phyloP scores from a whole-genome alignment of 1,140 invertebrate species.

The Mactra quadrangularis region DNA sequence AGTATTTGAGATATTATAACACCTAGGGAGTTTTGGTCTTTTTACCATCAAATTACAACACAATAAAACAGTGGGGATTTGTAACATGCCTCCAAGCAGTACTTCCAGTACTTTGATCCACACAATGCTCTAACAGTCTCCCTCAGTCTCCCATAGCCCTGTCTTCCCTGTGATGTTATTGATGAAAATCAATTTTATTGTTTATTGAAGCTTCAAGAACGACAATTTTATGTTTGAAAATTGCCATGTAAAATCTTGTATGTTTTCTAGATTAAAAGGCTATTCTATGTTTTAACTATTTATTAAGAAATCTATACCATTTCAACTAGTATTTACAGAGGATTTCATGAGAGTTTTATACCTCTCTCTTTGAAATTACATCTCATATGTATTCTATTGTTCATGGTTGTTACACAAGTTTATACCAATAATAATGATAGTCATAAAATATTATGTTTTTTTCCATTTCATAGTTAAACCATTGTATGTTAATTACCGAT shows the following conservation, averaged over 20 bases:
- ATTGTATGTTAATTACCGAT: constrained; percentile 12
- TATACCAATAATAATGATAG: constrained; percentile 18
- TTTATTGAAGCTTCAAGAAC: not conserved
- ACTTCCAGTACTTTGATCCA: too few relatives aligned
- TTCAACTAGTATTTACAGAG: not conserved
- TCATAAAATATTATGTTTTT: constrained; percentile 47
- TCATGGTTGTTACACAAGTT: constrained; percentile 25
- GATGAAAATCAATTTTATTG: not conserved
- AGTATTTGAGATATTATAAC: too few relatives aligned
- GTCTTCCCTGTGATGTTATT: not conserved
- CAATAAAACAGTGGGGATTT: too few relatives aligned
- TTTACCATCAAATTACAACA: too few relatives aligned
- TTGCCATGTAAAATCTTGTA: not conserved
- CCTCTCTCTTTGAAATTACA: constrained; percentile 31
- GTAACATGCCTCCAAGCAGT: too few relatives aligned
- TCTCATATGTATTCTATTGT: not conserved
- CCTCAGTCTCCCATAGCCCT: too few relatives aligned
- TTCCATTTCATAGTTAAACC: not conserved
- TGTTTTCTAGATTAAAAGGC: not conserved
- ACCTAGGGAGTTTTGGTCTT: too few relatives aligned
- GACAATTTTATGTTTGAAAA: not conserved
- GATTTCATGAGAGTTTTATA: too few relatives aligned
- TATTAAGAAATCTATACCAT: too few relatives aligned
- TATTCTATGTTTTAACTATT: too few relatives aligned
- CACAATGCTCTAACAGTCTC: too few relatives aligned